Base-by-base conservation (phyloP, 2,888 invertebrate genomes). In the Cephus runcator region DNA sequence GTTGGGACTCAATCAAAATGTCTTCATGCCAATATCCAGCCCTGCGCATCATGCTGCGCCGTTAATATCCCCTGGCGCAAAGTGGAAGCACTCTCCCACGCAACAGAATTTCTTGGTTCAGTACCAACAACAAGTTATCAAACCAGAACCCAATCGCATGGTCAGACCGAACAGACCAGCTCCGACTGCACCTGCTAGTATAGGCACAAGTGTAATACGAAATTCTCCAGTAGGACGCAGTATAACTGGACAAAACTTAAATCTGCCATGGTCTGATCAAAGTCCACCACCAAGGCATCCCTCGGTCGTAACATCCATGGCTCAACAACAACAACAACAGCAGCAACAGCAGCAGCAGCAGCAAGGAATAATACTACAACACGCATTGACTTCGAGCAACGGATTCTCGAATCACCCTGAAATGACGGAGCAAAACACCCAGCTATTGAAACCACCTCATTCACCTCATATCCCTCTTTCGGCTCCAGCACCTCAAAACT, bases 1-100 rank as follows among this genome's bases (percentile, higher is more conserved):
- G 1, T 94, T 94, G 80, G 95, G 96, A 69, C 94, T 96, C 80
- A 94, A 96, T 83, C 96, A 96, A 91, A 91, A 90, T 81, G 95
- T 98, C 84, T 98, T 98, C 92, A 96, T 98, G 93, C 98, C 98
- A 40, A 98, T 98, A 87, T 95, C 95, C 34, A 96, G 94, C 85
- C 95, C 95, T 81, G 94, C 94, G 86, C 93, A 93, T 78, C 94
- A 93, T 83, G 82, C 90, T 69, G 80, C 85, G 23, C 88, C 90
- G 23, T 79, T 90, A 78, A 88, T 89, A 79, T 90, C 90, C 23
- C 89, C 90, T 40, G 88, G 89, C 77, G 86, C 88, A 40, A 90
- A 92, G 81, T 91, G 92, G 91, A 92, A 91, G 79, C 90, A 91
- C 85, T 90, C 92, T 83, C 88, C 91, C 87, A 90, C 92, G 83